A percentile compares a stretch with the other conserved stretches of the same genome.
Conservation (phyloP, 2,113 vertebrate genomes). For the Parus major region DNA sequence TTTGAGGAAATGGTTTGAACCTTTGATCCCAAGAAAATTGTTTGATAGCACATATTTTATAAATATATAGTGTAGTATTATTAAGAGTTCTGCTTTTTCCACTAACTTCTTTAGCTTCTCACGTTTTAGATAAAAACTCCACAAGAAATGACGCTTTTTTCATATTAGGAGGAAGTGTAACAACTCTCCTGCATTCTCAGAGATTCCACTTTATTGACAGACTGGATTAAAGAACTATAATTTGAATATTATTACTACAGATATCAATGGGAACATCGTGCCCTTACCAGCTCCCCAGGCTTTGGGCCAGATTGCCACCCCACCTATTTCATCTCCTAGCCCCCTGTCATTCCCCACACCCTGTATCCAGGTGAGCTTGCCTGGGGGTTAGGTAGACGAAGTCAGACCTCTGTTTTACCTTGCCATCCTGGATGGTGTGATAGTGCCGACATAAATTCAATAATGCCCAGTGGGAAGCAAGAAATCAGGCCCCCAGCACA, state of each 20-base stretch:
- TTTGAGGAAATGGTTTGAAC: conserved; percentile 18
- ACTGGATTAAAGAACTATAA: not conserved
- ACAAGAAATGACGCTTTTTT: not conserved
- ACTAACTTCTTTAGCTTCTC: not conserved
- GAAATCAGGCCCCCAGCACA: not conserved
- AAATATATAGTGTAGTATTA: not conserved
- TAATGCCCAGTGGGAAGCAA: not conserved
- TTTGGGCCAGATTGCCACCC: not conserved
- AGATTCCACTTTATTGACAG: not conserved
- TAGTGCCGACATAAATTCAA: not conserved
- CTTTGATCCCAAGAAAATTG: not conserved
- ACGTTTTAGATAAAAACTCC: not conserved
- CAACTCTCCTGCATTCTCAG: not conserved
- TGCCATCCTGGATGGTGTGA: not conserved
- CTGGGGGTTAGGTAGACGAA: not conserved
- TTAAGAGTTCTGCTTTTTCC: not conserved
- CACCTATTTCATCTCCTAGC: not conserved
- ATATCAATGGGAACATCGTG: not conserved
- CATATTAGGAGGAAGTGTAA: not conserved
- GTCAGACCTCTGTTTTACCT: not conserved
- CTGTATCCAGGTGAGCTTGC: not conserved
- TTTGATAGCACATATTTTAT: not conserved
- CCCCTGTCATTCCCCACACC: not conserved
- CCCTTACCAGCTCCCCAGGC: not conserved
- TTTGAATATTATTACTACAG: not conserved